Base-by-base conservation (phyloP, 1,140 invertebrate species). In the Linepithema humile region DNA sequence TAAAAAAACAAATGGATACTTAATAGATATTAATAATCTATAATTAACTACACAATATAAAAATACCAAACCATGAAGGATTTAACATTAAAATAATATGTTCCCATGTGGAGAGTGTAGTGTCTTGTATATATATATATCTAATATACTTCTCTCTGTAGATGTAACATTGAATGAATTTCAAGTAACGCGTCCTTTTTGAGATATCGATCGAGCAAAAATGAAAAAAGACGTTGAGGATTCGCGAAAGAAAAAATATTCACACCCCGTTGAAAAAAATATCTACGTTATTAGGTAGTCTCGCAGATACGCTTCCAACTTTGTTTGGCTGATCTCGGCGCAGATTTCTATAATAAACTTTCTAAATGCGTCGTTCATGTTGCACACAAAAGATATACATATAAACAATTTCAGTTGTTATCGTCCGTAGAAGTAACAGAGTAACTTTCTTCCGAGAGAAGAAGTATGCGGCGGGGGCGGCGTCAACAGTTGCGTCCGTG, bases 71-170 rank as follows among this genome's bases (percentile, higher is more conserved):
- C 82, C 91, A 90, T 89, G 90, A 92, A 91, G 90, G 86, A 92
- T 91, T 91, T 94, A 94, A 92, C 83, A 91, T 93, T 93, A 92
- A 80, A 80, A 92, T 86, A 89, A 94, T 93, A 92, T 94, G 92
- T 93, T 94, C 92, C 92, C 84, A 92, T 92, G 92, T 93, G 92
- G 88, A 94, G 89, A 94, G 91, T 94, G 93, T 94, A 94, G 93
- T 91, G 89, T 94, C 92, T 94, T 94, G 92, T 94, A 94, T 94
- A 94, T 94, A 91, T 91, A 85, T 89, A 91, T 93, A 92, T 93
- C 89, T 91, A 90, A 83, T 93, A 93, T 93, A 93, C 91, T 92
- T 94, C 88, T 92, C 88, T 93, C 91, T 91, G 90, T 93, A 94
- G 92, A 90, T 91, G 90, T 93, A 93, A 91, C 69, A 84, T 89